Evolutionary conservation across 2,888 invertebrate genomes (phyloP), one percentile per base, ranked within the genome.

Genomic region (Drosophila rubida): DNA sequence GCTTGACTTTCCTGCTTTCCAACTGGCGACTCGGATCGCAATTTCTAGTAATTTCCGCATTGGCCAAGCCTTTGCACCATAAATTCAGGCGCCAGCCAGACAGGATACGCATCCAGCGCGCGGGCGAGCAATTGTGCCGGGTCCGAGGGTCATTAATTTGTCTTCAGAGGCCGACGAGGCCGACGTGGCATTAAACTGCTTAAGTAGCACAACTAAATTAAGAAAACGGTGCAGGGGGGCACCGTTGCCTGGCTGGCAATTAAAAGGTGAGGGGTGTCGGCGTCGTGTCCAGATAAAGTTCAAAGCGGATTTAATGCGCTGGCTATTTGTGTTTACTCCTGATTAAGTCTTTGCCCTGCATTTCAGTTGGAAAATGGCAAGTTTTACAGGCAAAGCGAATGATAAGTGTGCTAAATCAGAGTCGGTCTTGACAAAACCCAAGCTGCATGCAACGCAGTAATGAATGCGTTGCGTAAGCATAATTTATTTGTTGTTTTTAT

Each of bases 121-220:
- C 25, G 44, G 35, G 61, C 2, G n/a, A 53, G 63, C 67, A 68
- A 69, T 78, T 66, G 60, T 53, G 72, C 25, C 46, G 50, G 16
- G 71, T 63, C 68, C 77, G 46, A 59, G 80, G 78, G 83, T 76
- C 82, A 82, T 82, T 82, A 85, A 85, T 85, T 82, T 82, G 86
- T 85, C 81, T 75, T 80, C 69, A 49, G 85, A 70, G 67, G 69
- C 57, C 48, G 64, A 48, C 50, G 23, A 69, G 55, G 69, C 74
- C 58, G 58, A 50, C 57, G 62, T 48, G 63, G 85, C 69, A 84
- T 82, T 84, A 80, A 82, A 85, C 77, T 80, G 77, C 79, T 85
- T 83, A 83, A 83, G 83, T 78, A 80, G 77, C 85, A 78, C 85
- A 83, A 78, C 85, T 82, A 82, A 83, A 83, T 83, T 82, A 83